A percentile compares a stretch with the other conserved stretches of the same genome.
These are phyloP conservation scores for Drosophila prolongata DNA, from an alignment of 2,888 invertebrate genomes.

Conservation along the genomic window DNA sequence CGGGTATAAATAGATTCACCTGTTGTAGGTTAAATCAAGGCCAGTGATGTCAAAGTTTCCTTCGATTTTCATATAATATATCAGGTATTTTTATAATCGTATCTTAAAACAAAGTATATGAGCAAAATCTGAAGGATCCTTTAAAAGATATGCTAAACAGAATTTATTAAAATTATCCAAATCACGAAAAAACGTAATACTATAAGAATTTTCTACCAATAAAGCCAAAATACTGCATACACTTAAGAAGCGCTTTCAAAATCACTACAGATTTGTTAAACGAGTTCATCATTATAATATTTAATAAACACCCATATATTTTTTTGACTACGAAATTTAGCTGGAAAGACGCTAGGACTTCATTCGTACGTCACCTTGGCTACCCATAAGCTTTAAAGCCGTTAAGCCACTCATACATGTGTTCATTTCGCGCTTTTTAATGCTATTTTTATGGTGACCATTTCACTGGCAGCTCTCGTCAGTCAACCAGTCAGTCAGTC, in stretches of 20 bases:
- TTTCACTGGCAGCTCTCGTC: conserved; percentile 47
- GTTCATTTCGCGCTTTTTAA: conserved; percentile 54
- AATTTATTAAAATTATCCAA: too few relatives aligned
- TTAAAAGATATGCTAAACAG: too few relatives aligned
- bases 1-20: conserved; percentile 35
- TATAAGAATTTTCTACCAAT: too few relatives aligned
- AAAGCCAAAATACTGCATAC: too few relatives aligned
- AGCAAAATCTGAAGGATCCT: too few relatives aligned
- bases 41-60: background rate
- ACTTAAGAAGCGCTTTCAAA: too few relatives aligned
- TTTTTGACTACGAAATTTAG: background rate
- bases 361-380: conserved; percentile 5
- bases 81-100: too few relatives aligned
- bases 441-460: conserved; percentile 71
- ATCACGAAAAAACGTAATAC: too few relatives aligned
- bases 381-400: conserved; percentile 29
- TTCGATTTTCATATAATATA: too few relatives aligned
- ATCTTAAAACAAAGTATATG: too few relatives aligned
- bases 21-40: background rate
- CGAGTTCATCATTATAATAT: too few relatives aligned
- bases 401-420: conserved; percentile 19
- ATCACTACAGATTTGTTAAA: too few relatives aligned
- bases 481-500: conserved; percentile 31
- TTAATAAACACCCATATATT: background rate
- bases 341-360: conserved; percentile 7